Percentiles rank a stretch among this genome's conserved stretches.
Conservation (phyloP, 2,797 vertebrate genomes). For the Bradypus variegatus region DNA sequence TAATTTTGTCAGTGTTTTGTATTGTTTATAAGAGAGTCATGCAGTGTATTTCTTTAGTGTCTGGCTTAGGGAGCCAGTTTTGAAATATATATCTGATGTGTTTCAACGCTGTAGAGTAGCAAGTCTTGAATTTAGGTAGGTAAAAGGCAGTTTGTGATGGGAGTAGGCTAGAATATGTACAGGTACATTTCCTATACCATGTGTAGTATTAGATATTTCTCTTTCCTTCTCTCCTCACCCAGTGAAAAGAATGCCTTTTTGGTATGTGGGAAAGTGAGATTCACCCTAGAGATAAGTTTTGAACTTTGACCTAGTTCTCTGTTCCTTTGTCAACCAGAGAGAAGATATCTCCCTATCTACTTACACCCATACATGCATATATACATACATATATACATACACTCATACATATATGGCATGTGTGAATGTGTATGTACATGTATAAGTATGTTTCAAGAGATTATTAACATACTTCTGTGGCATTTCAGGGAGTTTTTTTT, state of each 20-base stretch:
- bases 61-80: not conserved
- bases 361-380: not conserved
- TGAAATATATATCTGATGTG: not conserved
- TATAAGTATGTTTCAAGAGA: not conserved
- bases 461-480: not conserved
- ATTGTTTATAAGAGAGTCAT: not conserved
- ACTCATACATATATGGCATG: no score
- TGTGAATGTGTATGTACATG: not conserved
- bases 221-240: not conserved
- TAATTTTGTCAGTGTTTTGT: not conserved
- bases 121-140: not conserved
- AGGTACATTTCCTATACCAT: not conserved
- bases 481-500: not conserved
- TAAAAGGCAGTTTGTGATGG: not conserved
- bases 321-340: not conserved
- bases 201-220: not conserved
- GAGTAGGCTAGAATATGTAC: not conserved
- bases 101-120: not conserved
- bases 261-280: not conserved
- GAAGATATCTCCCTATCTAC: not conserved
- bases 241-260: not conserved
- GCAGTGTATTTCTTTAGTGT: not conserved
- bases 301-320: not conserved
- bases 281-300: conserved; percentile 2
- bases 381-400: no score